Conservation (phyloP, 2,888 invertebrate genomes). For the Harpagoxenus sublaevis region DNA sequence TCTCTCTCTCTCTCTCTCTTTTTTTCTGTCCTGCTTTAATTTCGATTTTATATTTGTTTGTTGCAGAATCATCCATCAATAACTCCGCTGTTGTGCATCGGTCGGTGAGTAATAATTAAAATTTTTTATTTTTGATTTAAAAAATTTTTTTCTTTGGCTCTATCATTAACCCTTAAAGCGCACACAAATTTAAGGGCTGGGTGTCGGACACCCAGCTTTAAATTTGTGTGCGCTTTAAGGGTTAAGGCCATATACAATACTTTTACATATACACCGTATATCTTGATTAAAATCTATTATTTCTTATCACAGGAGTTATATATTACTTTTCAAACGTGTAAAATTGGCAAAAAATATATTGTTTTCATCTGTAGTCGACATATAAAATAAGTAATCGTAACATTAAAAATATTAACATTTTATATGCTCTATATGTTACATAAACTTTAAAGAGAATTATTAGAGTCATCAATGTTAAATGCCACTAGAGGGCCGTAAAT, state of each 20-base stretch:
- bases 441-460: not conserved
- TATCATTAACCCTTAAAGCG: too few relatives aligned
- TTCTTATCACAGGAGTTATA: slow-evolving; percentile 12
- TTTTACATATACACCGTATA: not conserved
- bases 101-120: too few relatives aligned
- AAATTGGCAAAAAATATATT: slow-evolving; percentile 34
- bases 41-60: too few relatives aligned
- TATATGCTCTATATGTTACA: not conserved
- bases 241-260: not conserved
- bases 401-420: slow-evolving; percentile 22
- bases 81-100: too few relatives aligned
- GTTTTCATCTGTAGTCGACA: not conserved
- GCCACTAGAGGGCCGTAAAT: not conserved
- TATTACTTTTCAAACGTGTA: not conserved
- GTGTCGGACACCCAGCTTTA: too few relatives aligned
- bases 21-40: too few relatives aligned
- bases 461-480: not conserved
- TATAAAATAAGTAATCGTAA: slow-evolving; percentile 15
- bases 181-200: too few relatives aligned
- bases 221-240: too few relatives aligned
- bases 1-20: too few relatives aligned
- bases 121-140: too few relatives aligned
- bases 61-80: too few relatives aligned
- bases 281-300: not conserved
- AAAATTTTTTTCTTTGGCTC: too few relatives aligned